A percentile compares a stretch with the other conserved stretches of the same genome.
phyloP scores from a whole-genome alignment of 1,140 invertebrate species.

The Onthophagus taurus region DNA sequence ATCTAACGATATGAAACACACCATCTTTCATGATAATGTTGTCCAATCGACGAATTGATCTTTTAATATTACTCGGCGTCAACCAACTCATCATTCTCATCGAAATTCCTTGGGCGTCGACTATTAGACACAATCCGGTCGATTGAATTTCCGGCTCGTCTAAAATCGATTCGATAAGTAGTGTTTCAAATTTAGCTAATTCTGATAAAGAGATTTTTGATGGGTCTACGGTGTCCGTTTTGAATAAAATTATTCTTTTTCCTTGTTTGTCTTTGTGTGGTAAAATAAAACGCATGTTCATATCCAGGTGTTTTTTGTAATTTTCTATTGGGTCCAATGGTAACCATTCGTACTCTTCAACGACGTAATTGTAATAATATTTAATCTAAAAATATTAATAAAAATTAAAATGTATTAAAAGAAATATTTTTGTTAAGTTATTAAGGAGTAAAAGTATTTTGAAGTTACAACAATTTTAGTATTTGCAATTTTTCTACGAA shows the following conservation, averaged over 20 bases:
- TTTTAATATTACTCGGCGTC: constrained; percentile 32
- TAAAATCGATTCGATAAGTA: constrained; percentile 29
- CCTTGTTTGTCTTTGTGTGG: not conserved
- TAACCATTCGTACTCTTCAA: constrained; percentile 1
- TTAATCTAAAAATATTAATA: not conserved
- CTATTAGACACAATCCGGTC: constrained; percentile 34
- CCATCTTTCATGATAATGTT: constrained; percentile 26
- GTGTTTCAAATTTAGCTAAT: constrained; percentile 26
- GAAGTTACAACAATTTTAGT: too few relatives aligned
- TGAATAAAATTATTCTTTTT: constrained; percentile 5
- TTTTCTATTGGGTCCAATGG: not conserved
- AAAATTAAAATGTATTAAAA: not conserved
- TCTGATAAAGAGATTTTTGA: constrained; percentile 14
- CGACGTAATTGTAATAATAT: not conserved
- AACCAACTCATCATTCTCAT: constrained; percentile 34
- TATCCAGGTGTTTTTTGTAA: not conserved
- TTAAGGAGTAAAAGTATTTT: too few relatives aligned
- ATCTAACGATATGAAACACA: constrained; percentile 29
- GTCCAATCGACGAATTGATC: constrained; percentile 27
- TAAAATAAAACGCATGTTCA: constrained; percentile 8
- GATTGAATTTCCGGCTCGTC: constrained; percentile 31
- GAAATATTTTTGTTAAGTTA: too few relatives aligned
- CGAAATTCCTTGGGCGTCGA: constrained; percentile 32
- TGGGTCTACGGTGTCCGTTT: not conserved
- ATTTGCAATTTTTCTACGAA: too few relatives aligned